A percentile compares a stretch with the other conserved stretches of the same genome.
phyloP scores from a whole-genome alignment of 2,888 invertebrate genomes.

The Euzophera pinguis region DNA sequence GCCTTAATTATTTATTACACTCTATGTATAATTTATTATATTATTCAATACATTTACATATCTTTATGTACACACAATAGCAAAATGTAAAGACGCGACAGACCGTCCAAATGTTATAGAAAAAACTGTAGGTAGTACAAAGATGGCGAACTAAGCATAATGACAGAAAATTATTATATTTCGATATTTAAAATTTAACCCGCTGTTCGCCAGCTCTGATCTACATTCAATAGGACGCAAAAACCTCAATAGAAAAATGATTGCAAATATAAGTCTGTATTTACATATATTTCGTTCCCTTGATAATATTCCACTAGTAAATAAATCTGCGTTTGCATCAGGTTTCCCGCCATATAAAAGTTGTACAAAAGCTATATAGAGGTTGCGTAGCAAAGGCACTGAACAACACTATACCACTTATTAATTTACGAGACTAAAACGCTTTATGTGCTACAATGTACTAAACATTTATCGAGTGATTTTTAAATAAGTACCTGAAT shows the following conservation, averaged over 20 bases:
- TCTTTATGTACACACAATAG: constrained; percentile 74
- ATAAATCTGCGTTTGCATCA: constrained; percentile 12
- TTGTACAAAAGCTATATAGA: constrained; percentile 12
- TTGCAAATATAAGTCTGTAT: constrained; percentile 55
- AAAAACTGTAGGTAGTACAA: not conserved
- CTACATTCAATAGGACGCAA: constrained; percentile 22
- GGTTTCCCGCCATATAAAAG: constrained; percentile 1
- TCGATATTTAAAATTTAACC: too few species aligned
- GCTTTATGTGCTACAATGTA: constrained; percentile 1
- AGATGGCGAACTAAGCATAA: not conserved
- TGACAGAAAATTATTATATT: not conserved
- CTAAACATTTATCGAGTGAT: not conserved
- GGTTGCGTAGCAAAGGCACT: constrained; percentile 8
- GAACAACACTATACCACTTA: constrained; percentile 3
- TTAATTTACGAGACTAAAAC: not conserved
- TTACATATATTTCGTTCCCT: constrained; percentile 44
- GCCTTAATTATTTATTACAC: constrained; percentile 76
- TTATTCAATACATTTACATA: constrained; percentile 69
- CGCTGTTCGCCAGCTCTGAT: not conserved
- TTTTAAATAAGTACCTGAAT: constrained; percentile 7
- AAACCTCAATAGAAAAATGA: constrained; percentile 45
- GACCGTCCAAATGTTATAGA: constrained; percentile 16
- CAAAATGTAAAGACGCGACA: constrained; percentile 62
- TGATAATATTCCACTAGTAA: constrained; percentile 14
- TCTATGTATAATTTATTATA: constrained; percentile 73